Conservation (phyloP, 1,140 invertebrate species). For the Phortica variegata region DNA sequence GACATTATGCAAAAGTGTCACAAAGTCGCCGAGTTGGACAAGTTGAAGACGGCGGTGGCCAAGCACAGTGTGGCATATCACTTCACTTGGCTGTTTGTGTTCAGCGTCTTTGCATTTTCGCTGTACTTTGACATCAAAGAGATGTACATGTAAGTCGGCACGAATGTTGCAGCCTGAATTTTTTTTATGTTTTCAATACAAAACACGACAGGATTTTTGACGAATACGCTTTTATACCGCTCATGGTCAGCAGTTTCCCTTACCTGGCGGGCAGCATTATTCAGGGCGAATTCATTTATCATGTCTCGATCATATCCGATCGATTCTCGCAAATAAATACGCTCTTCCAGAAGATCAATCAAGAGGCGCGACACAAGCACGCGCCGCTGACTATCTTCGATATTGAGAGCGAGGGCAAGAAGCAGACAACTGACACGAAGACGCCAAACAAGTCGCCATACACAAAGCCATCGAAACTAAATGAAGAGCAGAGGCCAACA, state of each 20-base stretch:
- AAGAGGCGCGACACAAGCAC: conserved; percentile 42
- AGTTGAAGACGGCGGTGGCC: conserved; percentile 20
- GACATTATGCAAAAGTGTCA: conserved; percentile 29
- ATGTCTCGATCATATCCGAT: conserved; percentile 46
- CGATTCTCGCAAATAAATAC: conserved; percentile 44
- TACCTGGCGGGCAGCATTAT: conserved; percentile 47
- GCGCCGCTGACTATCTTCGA: conserved; percentile 41
- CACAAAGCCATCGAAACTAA: conserved; percentile 14
- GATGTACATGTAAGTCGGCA: conserved; percentile 31
- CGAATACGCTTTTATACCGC: conserved; percentile 33
- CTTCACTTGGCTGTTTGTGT: conserved; percentile 40
- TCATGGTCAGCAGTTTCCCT: conserved; percentile 48
- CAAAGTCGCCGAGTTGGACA: conserved; percentile 30
- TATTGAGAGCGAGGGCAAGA: conserved; percentile 44
- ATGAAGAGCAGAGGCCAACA: conserved; percentile 11
- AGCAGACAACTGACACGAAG: conserved; percentile 23
- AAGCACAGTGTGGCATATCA: conserved; percentile 38
- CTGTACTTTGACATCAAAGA: conserved; percentile 33
- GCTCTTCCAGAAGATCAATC: conserved; percentile 49
- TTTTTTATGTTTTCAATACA: neutral
- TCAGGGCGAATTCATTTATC: conserved; percentile 49
- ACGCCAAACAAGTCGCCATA: conserved; percentile 11
- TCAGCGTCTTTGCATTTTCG: conserved; percentile 30
- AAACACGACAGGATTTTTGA: conserved; percentile 25
- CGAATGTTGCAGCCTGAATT: neutral